Conservation (phyloP, 2,797 vertebrate species). For the Rousettus madagascariensis region DNA sequence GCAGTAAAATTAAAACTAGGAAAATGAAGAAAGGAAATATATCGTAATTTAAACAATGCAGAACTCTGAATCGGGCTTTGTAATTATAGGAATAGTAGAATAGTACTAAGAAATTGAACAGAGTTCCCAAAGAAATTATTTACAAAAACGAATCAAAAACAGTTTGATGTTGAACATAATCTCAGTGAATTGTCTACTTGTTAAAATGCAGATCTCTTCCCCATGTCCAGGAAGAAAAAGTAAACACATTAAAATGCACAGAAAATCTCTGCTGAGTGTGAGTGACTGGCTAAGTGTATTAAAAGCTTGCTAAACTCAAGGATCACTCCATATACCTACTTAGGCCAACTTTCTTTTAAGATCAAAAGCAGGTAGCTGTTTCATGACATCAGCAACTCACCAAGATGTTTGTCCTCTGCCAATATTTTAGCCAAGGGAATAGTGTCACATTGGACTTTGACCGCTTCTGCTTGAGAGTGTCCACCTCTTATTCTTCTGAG, state of each 20-base stretch:
- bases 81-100: slow-evolving; percentile 9
- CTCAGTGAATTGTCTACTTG: not conserved
- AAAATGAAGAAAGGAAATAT: slow-evolving; percentile 18
- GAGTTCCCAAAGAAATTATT: not conserved
- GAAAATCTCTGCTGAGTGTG: not conserved
- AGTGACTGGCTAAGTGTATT: not conserved
- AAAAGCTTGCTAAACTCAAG: not conserved
- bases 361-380: not conserved
- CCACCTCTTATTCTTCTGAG: not conserved
- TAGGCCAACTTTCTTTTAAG: not conserved
- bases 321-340: not conserved
- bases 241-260: not conserved
- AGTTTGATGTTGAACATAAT: slow-evolving; percentile 34
- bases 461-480: not conserved
- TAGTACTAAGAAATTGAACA: not conserved
- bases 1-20: slow-evolving; percentile 24
- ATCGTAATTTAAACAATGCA: slow-evolving; percentile 15
- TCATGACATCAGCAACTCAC: not conserved
- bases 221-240: slow-evolving; percentile 11
- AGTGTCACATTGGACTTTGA: not conserved
- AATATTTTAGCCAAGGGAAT: not conserved
- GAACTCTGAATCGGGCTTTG: not conserved
- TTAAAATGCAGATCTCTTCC: slow-evolving; percentile 14
- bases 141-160: not conserved
- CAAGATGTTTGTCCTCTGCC: not conserved